Evolutionary conservation across 2,797 vertebrate genomes (phyloP), one percentile per base, ranked within the genome.

Genomic region (Myripristis murdjan): DNA sequence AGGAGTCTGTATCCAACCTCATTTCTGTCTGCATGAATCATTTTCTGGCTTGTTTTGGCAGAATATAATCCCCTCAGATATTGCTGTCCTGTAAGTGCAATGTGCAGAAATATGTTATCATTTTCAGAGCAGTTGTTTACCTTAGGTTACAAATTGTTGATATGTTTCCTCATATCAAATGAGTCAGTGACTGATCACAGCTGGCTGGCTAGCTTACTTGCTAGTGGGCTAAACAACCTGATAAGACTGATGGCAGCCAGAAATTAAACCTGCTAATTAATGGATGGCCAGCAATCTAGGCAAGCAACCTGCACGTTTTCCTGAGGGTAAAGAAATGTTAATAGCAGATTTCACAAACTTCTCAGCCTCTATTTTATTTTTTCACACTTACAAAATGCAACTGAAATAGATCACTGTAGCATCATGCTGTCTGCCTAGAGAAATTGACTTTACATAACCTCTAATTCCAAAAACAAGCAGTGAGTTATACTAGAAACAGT

Each of bases 221-320:
- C 84, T 79, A n/a, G 28, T 23, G 64, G 83, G 82, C 81, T 73
- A 82, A 89, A 87, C 82, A 87, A 77, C 70, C 69, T 64, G 61
- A 79, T 86, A 64, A 70, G 18, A 72, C 60, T 47, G 67, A 79
- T 46, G 69, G 55, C 55, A 64, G 57, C 46, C 18, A 46, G 33
- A 77, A 62, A 57, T 37, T 70, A 63, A n/a, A n/a, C n/a, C n/a
- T n/a, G n/a, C 68, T 81, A 65, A 86, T 87, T 81, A 87, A 57
- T 43, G 22, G 71, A 77, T 18, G 48, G 2, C 20, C 11, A 35
- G 33, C 33, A 48, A 63, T 46, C 51, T 20, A n/a, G n/a, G n/a
- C n/a, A n/a, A 43, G 14, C 22, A 63, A 61, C 63, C 16, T 71
- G 16, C 44, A 59, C 11, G 6, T 15, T 56, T 69, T 70, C 70